phyloP scores from a whole-genome alignment of 2,797 vertebrate species.

The Trachurus trachurus region DNA sequence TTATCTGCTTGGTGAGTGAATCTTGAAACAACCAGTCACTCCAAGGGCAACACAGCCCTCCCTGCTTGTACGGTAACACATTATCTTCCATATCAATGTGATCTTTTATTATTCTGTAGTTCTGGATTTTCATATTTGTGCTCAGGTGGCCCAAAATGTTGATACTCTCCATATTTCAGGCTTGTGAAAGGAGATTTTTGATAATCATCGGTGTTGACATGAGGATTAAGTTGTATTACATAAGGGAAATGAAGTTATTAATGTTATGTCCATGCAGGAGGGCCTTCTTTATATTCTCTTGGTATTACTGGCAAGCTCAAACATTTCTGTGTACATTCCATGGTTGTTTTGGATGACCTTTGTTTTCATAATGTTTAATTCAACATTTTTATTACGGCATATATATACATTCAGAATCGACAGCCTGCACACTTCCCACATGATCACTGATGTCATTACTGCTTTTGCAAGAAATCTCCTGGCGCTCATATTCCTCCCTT shows the following conservation, averaged over 20 bases:
- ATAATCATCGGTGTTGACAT: slow-evolving; percentile 49
- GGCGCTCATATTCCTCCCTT: slow-evolving; percentile 39
- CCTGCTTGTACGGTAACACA: background rate
- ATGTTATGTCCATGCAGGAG: slow-evolving; percentile 51
- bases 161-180: slow-evolving; percentile 38
- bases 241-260: slow-evolving; percentile 32
- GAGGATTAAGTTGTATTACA: slow-evolving; percentile 43
- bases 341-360: slow-evolving; percentile 24
- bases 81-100: slow-evolving; percentile 40
- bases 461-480: slow-evolving; percentile 11
- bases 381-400: slow-evolving; percentile 19
- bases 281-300: slow-evolving; percentile 41
- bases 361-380: slow-evolving; percentile 36
- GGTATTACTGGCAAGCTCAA: slow-evolving; percentile 17
- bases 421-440: slow-evolving; percentile 46
- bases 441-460: slow-evolving; percentile 24
- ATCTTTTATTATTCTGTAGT: slow-evolving; percentile 50
- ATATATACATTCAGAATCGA: slow-evolving; percentile 3
- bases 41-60: slow-evolving; percentile 6
- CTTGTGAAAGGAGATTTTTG: slow-evolving; percentile 21
- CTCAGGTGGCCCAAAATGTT: slow-evolving; percentile 21
- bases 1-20: slow-evolving; percentile 3
- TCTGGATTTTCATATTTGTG: slow-evolving; percentile 36
- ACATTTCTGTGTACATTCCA: slow-evolving; percentile 33
- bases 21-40: slow-evolving; percentile 3